phyloP scores from a whole-genome alignment of 2,888 invertebrate species.

The Lottia gigantea region DNA sequence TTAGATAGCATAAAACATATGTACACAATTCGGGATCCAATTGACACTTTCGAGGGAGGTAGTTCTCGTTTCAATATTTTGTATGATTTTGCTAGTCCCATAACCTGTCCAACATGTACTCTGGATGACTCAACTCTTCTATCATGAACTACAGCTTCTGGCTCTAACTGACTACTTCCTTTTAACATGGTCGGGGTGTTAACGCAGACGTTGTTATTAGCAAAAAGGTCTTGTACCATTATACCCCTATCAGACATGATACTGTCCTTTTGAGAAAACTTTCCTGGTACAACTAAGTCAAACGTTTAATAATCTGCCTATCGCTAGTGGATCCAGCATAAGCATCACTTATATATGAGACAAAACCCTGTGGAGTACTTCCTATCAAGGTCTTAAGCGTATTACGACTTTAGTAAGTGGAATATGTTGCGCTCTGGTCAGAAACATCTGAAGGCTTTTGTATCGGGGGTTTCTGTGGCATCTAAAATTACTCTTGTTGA shows the following conservation, averaged over 20 bases:
- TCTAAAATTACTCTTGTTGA: constrained; percentile 37
- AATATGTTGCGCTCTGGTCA: constrained; percentile 34
- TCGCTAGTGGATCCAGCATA: constrained; percentile 35
- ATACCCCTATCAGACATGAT: constrained; percentile 29
- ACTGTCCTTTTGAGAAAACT: constrained; percentile 6
- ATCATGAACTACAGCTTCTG: constrained; percentile 20
- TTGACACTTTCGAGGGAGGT: constrained; percentile 1
- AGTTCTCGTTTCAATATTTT: constrained; percentile 21
- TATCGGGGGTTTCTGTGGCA: constrained; percentile 41
- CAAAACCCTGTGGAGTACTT: constrained; percentile 26
- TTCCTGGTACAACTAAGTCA: too few relatives aligned
- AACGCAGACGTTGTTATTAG: constrained; percentile 19
- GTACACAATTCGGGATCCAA: constrained; percentile 19
- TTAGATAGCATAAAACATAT: constrained; percentile 25
- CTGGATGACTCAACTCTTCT: constrained; percentile 20
- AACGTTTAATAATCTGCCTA: constrained; percentile 32
- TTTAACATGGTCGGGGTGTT: constrained; percentile 25
- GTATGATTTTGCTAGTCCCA: constrained; percentile 22
- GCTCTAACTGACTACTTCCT: constrained; percentile 21
- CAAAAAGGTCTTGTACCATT: constrained; percentile 28
- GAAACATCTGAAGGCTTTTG: constrained; percentile 33
- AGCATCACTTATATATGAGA: constrained; percentile 28
- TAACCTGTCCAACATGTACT: constrained; percentile 21
- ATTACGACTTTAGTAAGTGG: constrained; percentile 39
- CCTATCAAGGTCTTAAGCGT: constrained; percentile 38